These are phyloP conservation scores for Microchrysa polita DNA, from an alignment of 2,888 invertebrate species.

Conservation along the genomic window DNA sequence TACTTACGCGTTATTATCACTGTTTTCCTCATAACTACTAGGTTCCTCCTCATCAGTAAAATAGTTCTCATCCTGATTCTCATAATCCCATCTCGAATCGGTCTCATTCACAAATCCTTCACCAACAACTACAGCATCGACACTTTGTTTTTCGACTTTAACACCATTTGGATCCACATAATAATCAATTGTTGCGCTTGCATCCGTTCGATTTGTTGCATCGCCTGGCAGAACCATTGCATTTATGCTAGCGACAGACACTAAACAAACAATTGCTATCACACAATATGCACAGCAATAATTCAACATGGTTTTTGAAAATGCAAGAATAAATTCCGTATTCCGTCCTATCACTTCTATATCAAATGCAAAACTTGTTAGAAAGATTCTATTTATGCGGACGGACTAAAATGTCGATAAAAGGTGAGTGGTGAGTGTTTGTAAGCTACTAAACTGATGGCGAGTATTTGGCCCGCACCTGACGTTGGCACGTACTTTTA, in stretches of 20 bases:
- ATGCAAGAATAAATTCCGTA: too few relatives aligned
- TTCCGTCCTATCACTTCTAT: too few relatives aligned
- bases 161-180: constrained; percentile 29
- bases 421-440: too few relatives aligned
- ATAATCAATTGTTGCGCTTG: not conserved
- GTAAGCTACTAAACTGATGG: too few relatives aligned
- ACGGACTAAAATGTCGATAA: too few relatives aligned
- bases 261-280: not conserved
- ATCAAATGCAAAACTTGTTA: too few relatives aligned
- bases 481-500: too few relatives aligned
- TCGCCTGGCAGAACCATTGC: not conserved
- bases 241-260: not conserved
- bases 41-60: not conserved
- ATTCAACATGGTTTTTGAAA: not conserved
- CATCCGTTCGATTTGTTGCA: not conserved
- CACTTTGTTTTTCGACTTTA: constrained; percentile 23
- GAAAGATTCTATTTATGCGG: too few relatives aligned
- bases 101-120: not conserved
- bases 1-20: too few relatives aligned
- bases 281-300: not conserved
- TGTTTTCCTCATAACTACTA: too few relatives aligned
- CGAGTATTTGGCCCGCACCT: too few relatives aligned
- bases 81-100: not conserved
- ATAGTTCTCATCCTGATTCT: not conserved
- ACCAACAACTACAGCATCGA: not conserved